phyloP scores from a whole-genome alignment of 1,140 invertebrate species.

The Papilio helenus region DNA sequence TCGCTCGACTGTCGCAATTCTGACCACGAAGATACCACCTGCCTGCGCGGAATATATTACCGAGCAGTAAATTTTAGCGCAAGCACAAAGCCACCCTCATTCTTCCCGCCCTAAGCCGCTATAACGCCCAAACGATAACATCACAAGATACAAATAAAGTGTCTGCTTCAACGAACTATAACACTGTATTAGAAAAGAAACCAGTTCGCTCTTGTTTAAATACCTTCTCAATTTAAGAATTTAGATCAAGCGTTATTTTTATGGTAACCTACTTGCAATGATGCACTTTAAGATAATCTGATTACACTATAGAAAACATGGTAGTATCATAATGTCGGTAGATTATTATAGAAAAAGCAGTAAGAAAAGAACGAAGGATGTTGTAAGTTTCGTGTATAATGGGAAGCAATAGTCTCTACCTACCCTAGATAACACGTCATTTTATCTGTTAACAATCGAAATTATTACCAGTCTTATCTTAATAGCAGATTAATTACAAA shows the following conservation, averaged over 20 bases:
- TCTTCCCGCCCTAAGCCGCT: conserved; percentile 26
- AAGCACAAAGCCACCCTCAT: conserved; percentile 24
- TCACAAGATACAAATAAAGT: conserved; percentile 25
- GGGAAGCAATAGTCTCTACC: too few species aligned
- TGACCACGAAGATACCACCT: conserved; percentile 18
- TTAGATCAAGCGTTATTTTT: neutral
- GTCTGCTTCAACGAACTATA: conserved; percentile 19
- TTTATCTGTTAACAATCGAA: neutral
- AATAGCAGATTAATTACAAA: neutral
- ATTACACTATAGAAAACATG: neutral
- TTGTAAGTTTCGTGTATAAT: too few species aligned
- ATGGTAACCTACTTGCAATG: neutral
- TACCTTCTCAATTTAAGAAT: neutral
- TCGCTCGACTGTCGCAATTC: conserved; percentile 19
- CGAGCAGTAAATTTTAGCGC: conserved; percentile 22
- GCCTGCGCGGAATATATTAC: conserved; percentile 22
- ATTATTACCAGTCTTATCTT: neutral
- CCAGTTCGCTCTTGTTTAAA: neutral
- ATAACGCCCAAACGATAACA: conserved; percentile 23
- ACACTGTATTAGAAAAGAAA: conserved; percentile 9
- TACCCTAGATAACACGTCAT: neutral
- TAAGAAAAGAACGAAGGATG: too few species aligned
- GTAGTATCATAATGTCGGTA: too few species aligned
- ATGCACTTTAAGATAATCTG: neutral
- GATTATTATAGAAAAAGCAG: too few species aligned